Base-by-base conservation (phyloP, 2,113 vertebrate species). In the Tyto alba region DNA sequence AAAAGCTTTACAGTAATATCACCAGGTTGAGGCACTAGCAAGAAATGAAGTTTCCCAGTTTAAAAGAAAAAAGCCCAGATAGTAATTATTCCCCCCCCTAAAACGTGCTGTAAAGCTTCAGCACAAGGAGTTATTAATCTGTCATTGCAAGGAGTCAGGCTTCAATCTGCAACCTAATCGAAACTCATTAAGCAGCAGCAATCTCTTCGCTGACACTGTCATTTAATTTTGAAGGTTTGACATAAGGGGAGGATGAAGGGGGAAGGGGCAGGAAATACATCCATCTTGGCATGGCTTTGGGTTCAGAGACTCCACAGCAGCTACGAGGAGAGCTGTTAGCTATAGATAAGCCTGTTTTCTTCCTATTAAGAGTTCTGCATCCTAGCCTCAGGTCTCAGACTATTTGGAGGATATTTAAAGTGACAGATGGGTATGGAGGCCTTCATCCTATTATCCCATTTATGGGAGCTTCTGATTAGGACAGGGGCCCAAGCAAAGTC, bases 131-230 rank as follows among this genome's bases (percentile, higher is more conserved):
- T 95, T 86, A 92, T 96, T 95, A 96, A 56, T 74, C 56, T 89
- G 93, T 89, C 94, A 95, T 23, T 76, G 72, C 67, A 86, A 91
- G 56, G 45, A 95, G 68, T 80, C 32, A 73, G 64, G 38, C 76
- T 95, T 92, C 91, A 93, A 93, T 75, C 89, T 87, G 29, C 73
- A 93, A 63, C 38, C 64, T 60, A 67, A 40, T 12, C 88, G 88
- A 88, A 95, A 86, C 43, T 93, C 88, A 90, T 91, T 78, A 88
- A 80, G 82, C 78, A 86, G 63, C 63, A 86, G 55, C 81, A 91
- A 88, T 84, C 50, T 88, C 84, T 79, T 64, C 53, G 82, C 67
- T 95, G 82, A 94, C 63, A 62, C 72, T 77, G 59, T 80, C 90
- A 91, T 56, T 85, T 95, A 48, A 93, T 90, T 80, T 34, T 88